phyloP scores from a whole-genome alignment of 2,888 invertebrate species.

The Perithous albicinctus region DNA sequence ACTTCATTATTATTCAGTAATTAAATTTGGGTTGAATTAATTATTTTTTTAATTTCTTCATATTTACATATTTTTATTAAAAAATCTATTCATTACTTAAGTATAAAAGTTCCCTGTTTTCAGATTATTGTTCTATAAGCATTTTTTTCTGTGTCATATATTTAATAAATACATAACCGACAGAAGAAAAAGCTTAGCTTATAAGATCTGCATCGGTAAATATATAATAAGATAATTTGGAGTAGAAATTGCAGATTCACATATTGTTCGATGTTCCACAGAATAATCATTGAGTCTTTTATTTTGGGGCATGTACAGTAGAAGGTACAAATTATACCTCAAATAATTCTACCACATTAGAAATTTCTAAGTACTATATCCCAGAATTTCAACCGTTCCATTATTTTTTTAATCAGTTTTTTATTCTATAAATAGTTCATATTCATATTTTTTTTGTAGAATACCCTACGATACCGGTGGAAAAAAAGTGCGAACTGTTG shows the following conservation, averaged over 20 bases:
- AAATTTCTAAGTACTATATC: no score
- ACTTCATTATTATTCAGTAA: neutral
- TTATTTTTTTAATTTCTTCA: constrained; percentile 4
- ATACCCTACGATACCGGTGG: no score
- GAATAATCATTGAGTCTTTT: neutral
- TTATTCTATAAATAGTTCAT: neutral
- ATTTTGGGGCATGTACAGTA: neutral
- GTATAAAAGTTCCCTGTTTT: neutral
- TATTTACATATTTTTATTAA: neutral
- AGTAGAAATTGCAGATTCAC: neutral
- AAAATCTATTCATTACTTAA: neutral
- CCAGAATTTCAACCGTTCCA: no score
- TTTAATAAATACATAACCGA: neutral
- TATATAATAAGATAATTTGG: neutral
- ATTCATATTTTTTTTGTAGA: no score
- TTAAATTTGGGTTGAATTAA: neutral
- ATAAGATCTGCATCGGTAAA: neutral
- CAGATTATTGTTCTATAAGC: neutral
- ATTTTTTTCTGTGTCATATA: neutral
- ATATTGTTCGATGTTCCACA: neutral
- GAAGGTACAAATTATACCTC: neutral
- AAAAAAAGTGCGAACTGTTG: no score
- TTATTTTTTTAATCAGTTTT: neutral
- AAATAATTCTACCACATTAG: no score
- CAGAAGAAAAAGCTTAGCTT: constrained; percentile 15